Conservation (phyloP, 2,888 invertebrate genomes). For the Lathronympha strigana region DNA sequence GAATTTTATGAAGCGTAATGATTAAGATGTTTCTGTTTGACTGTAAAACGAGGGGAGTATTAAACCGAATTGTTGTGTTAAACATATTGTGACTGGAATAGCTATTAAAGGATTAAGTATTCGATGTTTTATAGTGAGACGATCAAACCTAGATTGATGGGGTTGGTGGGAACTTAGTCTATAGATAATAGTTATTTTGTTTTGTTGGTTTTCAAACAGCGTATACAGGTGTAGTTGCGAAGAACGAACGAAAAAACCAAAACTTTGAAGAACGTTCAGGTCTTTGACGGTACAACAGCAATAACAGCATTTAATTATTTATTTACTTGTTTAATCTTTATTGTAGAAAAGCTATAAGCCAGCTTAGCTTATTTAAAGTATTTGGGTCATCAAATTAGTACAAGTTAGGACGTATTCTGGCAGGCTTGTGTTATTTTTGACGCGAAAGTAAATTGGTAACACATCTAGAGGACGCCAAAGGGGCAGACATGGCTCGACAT, state of each 20-base stretch:
- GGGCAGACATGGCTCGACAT: conserved; percentile 63
- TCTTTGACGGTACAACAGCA: too few relatives aligned
- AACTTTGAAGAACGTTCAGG: too few relatives aligned
- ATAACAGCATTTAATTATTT: too few relatives aligned
- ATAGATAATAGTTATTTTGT: not conserved
- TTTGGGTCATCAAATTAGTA: too few relatives aligned
- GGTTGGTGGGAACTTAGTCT: conserved; percentile 43
- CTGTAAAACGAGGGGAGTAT: conserved; percentile 64
- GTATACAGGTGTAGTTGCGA: too few relatives aligned
- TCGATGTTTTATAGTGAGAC: conserved; percentile 27
- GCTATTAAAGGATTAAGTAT: conserved; percentile 74
- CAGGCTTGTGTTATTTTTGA: conserved; percentile 15
- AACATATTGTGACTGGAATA: conserved; percentile 80
- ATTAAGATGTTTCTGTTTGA: conserved; percentile 80
- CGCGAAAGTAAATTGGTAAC: not conserved
- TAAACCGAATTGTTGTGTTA: conserved; percentile 60
- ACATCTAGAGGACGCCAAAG: conserved; percentile 48
- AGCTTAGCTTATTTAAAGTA: too few relatives aligned
- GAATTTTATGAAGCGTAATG: conserved; percentile 82
- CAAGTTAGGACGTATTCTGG: conserved; percentile 14
- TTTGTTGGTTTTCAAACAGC: not conserved
- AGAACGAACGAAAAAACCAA: too few relatives aligned
- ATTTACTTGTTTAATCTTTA: too few relatives aligned
- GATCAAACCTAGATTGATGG: conserved; percentile 44
- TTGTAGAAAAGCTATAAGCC: too few relatives aligned